Evolutionary conservation across 2,113 vertebrate species (phyloP).

Genomic region (Hippocampus guttulatus): DNA sequence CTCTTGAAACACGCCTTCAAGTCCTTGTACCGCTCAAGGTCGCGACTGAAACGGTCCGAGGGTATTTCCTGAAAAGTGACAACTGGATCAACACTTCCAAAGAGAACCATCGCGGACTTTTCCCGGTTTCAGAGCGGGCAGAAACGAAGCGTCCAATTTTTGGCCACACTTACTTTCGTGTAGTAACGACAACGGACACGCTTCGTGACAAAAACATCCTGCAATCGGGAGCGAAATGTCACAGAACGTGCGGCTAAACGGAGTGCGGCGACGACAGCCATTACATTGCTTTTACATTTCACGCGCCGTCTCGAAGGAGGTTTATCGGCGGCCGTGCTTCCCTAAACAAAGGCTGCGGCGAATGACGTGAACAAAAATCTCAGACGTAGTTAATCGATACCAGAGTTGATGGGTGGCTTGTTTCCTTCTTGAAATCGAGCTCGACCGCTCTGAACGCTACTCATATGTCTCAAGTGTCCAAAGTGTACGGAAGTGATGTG

Average conservation of each 20-base stretch:
- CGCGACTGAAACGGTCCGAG: slow-evolving; percentile 53
- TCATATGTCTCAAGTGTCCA: slow-evolving; percentile 31
- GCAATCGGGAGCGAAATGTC: neutral
- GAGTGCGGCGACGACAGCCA: slow-evolving; percentile 13
- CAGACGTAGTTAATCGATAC: slow-evolving; percentile 61
- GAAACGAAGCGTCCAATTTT: neutral
- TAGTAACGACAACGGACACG: slow-evolving; percentile 18
- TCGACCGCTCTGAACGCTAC: slow-evolving; percentile 30
- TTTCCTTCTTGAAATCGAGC: neutral
- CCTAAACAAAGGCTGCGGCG: slow-evolving; percentile 43
- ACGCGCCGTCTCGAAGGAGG: neutral
- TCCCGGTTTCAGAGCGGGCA: neutral
- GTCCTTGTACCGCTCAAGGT: slow-evolving; percentile 65
- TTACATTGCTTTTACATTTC: neutral
- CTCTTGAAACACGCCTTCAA: slow-evolving; percentile 74
- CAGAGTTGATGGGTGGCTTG: neutral
- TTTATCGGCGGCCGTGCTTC: slow-evolving; percentile 24
- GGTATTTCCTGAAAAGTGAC: neutral
- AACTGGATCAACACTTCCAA: neutral
- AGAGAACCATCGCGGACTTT: neutral
- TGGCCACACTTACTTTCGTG: slow-evolving; percentile 47
- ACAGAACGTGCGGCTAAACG: slow-evolving; percentile 4
- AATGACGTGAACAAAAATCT: slow-evolving; percentile 38
- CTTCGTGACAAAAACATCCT: neutral
- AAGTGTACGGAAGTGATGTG: slow-evolving; percentile 74